Percentiles rank a stretch among this genome's conserved stretches.
Conservation (phyloP, 2,113 vertebrate species). For the Talpa occidentalis region DNA sequence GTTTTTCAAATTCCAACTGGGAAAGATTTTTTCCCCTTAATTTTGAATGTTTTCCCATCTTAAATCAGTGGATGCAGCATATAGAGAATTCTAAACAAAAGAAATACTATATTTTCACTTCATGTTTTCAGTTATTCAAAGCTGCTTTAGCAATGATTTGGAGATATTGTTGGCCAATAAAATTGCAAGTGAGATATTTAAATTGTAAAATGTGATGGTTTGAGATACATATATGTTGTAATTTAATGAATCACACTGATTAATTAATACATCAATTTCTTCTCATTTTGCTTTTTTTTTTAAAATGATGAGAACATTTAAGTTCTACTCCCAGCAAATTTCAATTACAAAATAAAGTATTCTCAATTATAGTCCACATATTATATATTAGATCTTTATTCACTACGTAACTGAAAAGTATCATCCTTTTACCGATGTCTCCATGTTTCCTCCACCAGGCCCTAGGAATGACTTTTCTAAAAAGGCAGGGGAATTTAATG, state of each 20-base stretch:
- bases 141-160: neutral
- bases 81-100: neutral
- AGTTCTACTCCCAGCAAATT: neutral
- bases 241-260: neutral
- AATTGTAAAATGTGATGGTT: neutral
- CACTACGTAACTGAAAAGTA: neutral
- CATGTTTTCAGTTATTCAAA: neutral
- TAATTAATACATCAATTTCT: neutral
- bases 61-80: neutral
- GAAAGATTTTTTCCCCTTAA: neutral
- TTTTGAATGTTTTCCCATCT: neutral
- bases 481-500: too few species aligned
- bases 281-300: neutral
- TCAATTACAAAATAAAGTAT: neutral
- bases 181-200: neutral
- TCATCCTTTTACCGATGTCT: neutral
- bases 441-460: neutral
- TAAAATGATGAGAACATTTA: neutral
- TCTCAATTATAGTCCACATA: neutral
- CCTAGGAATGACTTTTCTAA: neutral
- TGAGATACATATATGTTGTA: neutral
- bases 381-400: neutral
- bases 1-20: slow-evolving; percentile 4
- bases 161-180: neutral
- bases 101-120: neutral